Conservation (phyloP, 2,797 vertebrate genomes). For the Nothura maculosa region DNA sequence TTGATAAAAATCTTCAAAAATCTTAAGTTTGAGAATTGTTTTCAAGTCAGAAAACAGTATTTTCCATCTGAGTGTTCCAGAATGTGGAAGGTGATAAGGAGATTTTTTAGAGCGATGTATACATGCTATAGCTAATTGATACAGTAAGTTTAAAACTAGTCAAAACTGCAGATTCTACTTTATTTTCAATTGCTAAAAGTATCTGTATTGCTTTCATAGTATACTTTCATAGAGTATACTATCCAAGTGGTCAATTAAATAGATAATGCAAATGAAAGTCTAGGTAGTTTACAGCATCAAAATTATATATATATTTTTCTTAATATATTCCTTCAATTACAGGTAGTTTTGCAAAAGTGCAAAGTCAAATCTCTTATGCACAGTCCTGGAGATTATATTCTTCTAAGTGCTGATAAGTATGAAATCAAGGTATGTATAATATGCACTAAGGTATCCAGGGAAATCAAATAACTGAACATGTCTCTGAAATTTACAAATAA, state of each 20-base stretch:
- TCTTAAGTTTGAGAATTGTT: background rate
- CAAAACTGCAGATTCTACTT: background rate
- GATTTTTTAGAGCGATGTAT: background rate
- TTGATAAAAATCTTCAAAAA: background rate
- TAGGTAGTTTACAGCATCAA: slow-evolving; percentile 12
- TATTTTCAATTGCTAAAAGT: background rate
- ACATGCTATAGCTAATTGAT: background rate
- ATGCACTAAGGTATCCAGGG: background rate
- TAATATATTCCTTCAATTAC: slow-evolving; percentile 45
- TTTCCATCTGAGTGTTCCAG: slow-evolving; percentile 4
- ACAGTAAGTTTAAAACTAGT: background rate
- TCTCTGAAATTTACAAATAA: background rate
- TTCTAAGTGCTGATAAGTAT: slow-evolving; percentile 97
- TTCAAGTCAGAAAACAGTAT: background rate
- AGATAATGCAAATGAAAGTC: background rate
- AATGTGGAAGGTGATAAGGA: background rate
- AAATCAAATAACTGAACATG: background rate
- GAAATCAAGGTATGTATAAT: slow-evolving; percentile 94
- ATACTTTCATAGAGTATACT: no score
- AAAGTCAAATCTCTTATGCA: slow-evolving; percentile 97
- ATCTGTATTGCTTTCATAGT: background rate
- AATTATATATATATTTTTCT: no score
- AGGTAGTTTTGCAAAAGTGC: slow-evolving; percentile 96
- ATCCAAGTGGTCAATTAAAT: background rate
- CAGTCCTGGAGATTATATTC: slow-evolving; percentile 96